Base-by-base conservation (phyloP, 2,113 vertebrate genomes). In the Pimephales promelas region DNA sequence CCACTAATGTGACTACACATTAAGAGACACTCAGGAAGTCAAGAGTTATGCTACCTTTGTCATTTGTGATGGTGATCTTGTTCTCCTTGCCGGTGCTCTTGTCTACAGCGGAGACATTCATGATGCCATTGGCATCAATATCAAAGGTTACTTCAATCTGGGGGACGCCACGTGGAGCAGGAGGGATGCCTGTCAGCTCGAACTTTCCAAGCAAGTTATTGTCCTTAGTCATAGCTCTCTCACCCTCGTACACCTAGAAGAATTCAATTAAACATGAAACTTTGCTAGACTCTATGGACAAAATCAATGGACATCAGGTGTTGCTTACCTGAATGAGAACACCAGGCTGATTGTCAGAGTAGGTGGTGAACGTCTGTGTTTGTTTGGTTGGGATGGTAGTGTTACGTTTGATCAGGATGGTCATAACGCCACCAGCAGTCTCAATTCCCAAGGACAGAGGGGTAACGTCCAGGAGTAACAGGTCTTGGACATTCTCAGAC, bases 131-230 rank as follows among this genome's bases (percentile, higher is more conserved):
- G 43, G 93, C 91, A 0, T 95, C 93, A 0, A 94, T 93, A 28
- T 92, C 93, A 68, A 94, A 95, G 34, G 64, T 68, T 40, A 68
- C 64, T 40, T 68, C 64, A 40, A 68, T 68, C 18, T 68, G 64
- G 10, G 95, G 94, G 49, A 94, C 88, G 0, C 95, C 94, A 0
- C 94, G 89, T 0, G 92, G 94, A 5, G 94, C 92, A 1, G 94
- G 93, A 0, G 93, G 93, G 26, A 95, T 94, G 61, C 94, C 92
- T 0, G 59, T 87, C 61, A 95, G 88, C 61, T 93, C 92, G 84
- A 95, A 92, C 61, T 93, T 95, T 2, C 94, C 94, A 36, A 95
- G 85, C 5, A 94, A 89, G 83, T 94, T 95, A 90, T 95, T 95
- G 89, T 95, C 93, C 72, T 92, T 94, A 85, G 93, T 95, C 94